phyloP scores from a whole-genome alignment of 1,140 invertebrate genomes.

The Leptinotarsa defecta region DNA sequence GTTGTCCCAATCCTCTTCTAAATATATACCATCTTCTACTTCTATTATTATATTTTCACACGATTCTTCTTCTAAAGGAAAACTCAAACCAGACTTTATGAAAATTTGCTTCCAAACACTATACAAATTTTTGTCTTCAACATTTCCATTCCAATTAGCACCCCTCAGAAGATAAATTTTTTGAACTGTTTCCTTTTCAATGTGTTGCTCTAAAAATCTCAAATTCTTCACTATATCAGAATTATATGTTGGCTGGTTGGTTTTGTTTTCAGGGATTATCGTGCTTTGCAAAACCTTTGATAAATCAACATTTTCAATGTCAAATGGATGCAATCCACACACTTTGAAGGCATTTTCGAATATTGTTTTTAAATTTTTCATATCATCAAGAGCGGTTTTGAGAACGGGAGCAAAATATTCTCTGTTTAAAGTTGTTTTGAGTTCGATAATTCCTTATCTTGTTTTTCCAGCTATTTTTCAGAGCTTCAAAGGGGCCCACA shows the following conservation, averaged over 20 bases:
- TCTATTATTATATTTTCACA: slow-evolving; percentile 4
- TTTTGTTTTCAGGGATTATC: neutral
- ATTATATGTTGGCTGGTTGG: neutral
- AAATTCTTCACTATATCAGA: neutral
- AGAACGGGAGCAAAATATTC: slow-evolving; percentile 7
- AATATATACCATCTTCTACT: neutral
- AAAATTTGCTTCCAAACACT: slow-evolving; percentile 4
- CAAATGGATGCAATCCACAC: slow-evolving; percentile 5
- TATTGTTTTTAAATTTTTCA: slow-evolving; percentile 7
- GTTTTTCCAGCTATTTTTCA: neutral
- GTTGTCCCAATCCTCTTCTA: slow-evolving; percentile 1
- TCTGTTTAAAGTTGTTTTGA: neutral
- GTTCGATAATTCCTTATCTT: neutral
- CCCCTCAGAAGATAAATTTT: neutral
- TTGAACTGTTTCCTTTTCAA: neutral
- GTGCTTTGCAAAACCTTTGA: slow-evolving; percentile 4
- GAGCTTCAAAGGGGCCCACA: neutral
- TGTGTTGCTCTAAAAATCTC: slow-evolving; percentile 7
- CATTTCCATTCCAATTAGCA: neutral
- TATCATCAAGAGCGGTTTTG: neutral
- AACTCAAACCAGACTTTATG: slow-evolving; percentile 1
- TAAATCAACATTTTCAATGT: slow-evolving; percentile 6
- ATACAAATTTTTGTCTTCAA: neutral
- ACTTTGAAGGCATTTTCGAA: slow-evolving; percentile 1
- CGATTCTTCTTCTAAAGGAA: neutral